A percentile compares a stretch with the other conserved stretches of the same genome.
These are phyloP conservation scores for Parotia lawesii DNA, from an alignment of 2,113 vertebrate species.

Conservation along the genomic window DNA sequence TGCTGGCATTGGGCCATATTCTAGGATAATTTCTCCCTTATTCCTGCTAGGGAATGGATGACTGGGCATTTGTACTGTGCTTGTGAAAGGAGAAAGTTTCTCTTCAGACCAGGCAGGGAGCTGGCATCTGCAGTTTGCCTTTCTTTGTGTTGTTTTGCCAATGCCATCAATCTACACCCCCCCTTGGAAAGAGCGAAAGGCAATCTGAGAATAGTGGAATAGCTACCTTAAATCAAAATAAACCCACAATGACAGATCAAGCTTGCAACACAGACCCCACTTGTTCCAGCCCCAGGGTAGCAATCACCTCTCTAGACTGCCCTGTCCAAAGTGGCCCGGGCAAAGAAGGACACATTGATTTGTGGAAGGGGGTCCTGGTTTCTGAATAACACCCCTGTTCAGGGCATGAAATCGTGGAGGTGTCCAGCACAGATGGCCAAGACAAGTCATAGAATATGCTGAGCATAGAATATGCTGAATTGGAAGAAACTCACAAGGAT, in stretches of 20 bases:
- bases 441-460: not conserved
- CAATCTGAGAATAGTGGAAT: not conserved
- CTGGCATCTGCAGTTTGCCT: not conserved
- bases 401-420: not conserved
- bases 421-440: not conserved
- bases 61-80: not conserved
- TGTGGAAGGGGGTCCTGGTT: not conserved
- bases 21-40: conserved; percentile 27
- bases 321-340: not conserved
- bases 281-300: not conserved
- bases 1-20: not conserved
- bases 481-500: not conserved
- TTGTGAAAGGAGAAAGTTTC: conserved; percentile 28
- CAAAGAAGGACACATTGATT: not conserved
- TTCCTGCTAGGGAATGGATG: not conserved
- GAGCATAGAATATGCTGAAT: not conserved
- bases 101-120: not conserved
- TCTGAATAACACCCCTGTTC: not conserved
- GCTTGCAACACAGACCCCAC: not conserved
- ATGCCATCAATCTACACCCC: not conserved
- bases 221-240: conserved; percentile 8
- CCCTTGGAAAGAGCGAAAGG: not conserved
- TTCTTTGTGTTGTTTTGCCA: not conserved
- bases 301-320: not conserved
- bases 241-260: not conserved